A percentile compares a stretch with the other conserved stretches of the same genome.
Evolutionary conservation across 1,140 invertebrate genomes (phyloP).

Genomic region (Melanaphis sacchari): DNA sequence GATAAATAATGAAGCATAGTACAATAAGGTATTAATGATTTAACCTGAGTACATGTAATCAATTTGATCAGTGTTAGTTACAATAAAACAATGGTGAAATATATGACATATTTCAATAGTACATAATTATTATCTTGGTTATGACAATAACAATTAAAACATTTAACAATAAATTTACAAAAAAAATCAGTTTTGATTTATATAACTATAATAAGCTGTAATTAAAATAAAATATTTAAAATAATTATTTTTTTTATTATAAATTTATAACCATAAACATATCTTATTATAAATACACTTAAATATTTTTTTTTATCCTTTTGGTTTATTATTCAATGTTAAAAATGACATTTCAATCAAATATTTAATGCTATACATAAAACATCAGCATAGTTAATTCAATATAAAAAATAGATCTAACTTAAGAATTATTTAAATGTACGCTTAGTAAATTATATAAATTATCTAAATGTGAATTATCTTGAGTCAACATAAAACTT

Average conservation of each 20-base stretch:
- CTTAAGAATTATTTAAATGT: neutral
- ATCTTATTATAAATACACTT: neutral
- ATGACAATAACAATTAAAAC: no score
- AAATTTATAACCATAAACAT: neutral
- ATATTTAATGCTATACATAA: neutral
- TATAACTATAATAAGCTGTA: neutral
- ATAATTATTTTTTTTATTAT: no score
- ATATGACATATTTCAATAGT: neutral
- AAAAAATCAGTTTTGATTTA: neutral
- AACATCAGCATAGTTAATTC: neutral
- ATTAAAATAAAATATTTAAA: neutral
- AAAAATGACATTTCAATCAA: neutral
- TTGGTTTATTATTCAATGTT: neutral
- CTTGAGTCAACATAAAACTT: neutral
- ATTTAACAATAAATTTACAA: neutral
- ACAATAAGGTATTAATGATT: neutral
- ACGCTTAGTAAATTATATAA: neutral
- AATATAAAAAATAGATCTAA: neutral
- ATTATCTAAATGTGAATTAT: neutral
- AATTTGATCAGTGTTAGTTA: no score
- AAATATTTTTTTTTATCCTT: neutral
- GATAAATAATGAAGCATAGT: neutral
- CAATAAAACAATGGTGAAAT: no score
- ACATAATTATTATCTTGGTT: neutral
- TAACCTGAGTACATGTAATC: no score